These are phyloP conservation scores for Drosophila ohnishii DNA, from an alignment of 1,140 invertebrate genomes.

Conservation along the genomic window DNA sequence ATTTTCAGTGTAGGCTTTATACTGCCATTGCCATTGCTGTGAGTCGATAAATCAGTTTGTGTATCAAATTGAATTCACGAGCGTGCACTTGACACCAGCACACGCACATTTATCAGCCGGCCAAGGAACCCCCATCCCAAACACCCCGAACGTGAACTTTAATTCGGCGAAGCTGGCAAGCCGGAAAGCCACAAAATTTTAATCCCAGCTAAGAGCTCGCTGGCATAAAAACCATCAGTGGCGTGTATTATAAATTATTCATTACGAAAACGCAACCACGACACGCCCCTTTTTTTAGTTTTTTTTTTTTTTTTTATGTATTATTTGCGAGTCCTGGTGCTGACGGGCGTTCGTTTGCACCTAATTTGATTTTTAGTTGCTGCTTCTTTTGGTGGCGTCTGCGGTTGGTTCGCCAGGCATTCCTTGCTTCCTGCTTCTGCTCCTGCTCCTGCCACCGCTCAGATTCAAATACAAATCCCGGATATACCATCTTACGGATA, in stretches of 20 bases:
- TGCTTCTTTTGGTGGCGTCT: slow-evolving; percentile 59
- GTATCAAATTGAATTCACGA: slow-evolving; percentile 81
- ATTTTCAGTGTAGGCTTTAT: slow-evolving; percentile 10
- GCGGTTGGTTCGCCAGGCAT: slow-evolving; percentile 60
- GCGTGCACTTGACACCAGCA: slow-evolving; percentile 76
- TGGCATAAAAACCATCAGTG: slow-evolving; percentile 28
- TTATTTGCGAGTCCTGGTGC: slow-evolving; percentile 19
- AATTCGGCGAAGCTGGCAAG: slow-evolving; percentile 39
- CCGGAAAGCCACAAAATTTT: slow-evolving; percentile 75
- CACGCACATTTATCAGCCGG: slow-evolving; percentile 75
- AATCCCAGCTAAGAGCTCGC: slow-evolving; percentile 72
- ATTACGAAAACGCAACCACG: slow-evolving; percentile 69
- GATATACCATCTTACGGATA: slow-evolving; percentile 20
- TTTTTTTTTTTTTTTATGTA: not conserved
- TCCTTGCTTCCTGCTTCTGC: slow-evolving; percentile 37
- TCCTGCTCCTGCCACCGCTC: not conserved
- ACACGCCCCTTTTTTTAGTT: slow-evolving; percentile 30
- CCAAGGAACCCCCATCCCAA: slow-evolving; percentile 1
- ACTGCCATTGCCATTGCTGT: slow-evolving; percentile 18
- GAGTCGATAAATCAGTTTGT: slow-evolving; percentile 80
- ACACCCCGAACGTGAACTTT: slow-evolving; percentile 33
- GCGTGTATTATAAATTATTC: slow-evolving; percentile 78
- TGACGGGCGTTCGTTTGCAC: slow-evolving; percentile 77
- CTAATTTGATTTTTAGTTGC: slow-evolving; percentile 81
- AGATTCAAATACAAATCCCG: slow-evolving; percentile 9